Evolutionary conservation across 2,113 vertebrate species (phyloP).

Genomic region (Hippocampus comes): DNA sequence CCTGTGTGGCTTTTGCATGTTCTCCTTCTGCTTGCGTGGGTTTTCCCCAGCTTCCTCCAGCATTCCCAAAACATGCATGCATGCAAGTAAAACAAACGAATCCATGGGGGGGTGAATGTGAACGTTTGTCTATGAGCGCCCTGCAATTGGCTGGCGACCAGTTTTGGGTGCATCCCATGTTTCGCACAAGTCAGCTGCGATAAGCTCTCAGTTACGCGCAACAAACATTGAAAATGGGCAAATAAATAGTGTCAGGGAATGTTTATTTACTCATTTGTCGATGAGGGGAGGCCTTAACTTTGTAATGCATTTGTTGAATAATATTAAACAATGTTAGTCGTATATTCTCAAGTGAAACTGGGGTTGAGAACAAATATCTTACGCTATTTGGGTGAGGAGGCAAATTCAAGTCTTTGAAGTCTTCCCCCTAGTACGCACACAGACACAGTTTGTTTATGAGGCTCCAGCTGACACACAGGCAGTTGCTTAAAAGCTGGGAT

Average conservation of each 20-base stretch:
- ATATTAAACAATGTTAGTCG: neutral
- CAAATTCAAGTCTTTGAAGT: constrained; percentile 1
- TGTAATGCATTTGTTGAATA: neutral
- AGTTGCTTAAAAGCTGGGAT: neutral
- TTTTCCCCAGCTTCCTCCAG: neutral
- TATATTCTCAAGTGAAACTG: neutral
- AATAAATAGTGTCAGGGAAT: neutral
- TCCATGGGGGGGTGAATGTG: neutral
- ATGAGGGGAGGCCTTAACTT: neutral
- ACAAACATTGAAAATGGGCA: neutral
- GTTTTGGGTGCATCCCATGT: neutral
- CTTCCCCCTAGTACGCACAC: neutral
- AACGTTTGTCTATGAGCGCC: neutral
- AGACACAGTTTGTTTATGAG: constrained; percentile 5
- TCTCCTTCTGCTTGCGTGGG: neutral
- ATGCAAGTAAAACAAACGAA: neutral
- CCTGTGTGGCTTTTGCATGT: too few species aligned
- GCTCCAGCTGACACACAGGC: constrained; percentile 7
- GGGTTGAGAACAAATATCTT: neutral
- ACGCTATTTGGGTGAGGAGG: neutral
- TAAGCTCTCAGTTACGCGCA: neutral
- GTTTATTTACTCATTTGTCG: neutral
- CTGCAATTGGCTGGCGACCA: neutral
- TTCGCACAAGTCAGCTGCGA: neutral
- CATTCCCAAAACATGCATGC: neutral